These are phyloP conservation scores for Chaetorhynchus papuensis DNA, from an alignment of 2,113 vertebrate species.

Conservation along the genomic window DNA sequence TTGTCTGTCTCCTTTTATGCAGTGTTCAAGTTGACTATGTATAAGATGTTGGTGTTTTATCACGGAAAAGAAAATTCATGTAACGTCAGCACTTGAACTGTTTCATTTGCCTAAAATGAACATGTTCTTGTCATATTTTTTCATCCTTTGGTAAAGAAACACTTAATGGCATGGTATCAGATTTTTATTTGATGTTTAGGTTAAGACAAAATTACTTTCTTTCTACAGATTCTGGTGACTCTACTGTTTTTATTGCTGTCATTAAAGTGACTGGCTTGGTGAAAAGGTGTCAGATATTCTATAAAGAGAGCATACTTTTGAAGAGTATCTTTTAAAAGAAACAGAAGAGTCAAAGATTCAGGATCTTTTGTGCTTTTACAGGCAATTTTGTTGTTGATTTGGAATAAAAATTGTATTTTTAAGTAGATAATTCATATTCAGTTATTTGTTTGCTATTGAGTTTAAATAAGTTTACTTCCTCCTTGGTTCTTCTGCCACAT, in stretches of 20 bases:
- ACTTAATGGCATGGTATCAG: not conserved
- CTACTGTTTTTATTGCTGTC: not conserved
- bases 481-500: not conserved
- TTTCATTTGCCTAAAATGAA: not conserved
- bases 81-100: not conserved
- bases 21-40: not conserved
- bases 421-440: not conserved
- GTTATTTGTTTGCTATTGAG: not conserved
- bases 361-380: not conserved
- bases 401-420: not conserved
- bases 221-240: not conserved
- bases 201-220: not conserved
- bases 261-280: not conserved
- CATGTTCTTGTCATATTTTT: not conserved
- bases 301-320: not conserved
- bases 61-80: not conserved
- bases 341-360: not conserved
- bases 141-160: not conserved
- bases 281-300: not conserved
- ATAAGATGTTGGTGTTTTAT: not conserved
- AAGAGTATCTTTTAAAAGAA: not conserved
- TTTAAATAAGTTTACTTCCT: not conserved
- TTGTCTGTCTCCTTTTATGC: not conserved
- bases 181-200: not conserved
- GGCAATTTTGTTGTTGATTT: not conserved